Evolutionary conservation across 1,140 invertebrate species (phyloP).

Genomic region (Hypsibius dujardini): DNA sequence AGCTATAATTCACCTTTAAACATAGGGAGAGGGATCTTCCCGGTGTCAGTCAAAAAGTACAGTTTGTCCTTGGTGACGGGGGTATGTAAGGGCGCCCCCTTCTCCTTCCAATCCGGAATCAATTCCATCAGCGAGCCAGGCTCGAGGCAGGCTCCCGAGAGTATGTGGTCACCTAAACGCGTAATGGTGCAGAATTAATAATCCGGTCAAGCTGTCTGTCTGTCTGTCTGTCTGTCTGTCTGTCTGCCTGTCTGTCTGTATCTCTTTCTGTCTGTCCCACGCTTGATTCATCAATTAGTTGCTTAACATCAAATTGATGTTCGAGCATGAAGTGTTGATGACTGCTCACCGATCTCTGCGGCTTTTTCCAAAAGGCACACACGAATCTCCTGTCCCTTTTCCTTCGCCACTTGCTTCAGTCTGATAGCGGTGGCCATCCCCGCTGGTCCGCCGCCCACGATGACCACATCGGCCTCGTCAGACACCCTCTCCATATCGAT

Average conservation of each 20-base stretch:
- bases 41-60: slow-evolving; percentile 57
- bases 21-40: slow-evolving; percentile 65
- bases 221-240: no score
- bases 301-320: no score
- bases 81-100: slow-evolving; percentile 71
- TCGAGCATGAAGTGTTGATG: no score
- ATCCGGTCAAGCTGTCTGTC: no score
- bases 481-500: slow-evolving; percentile 77
- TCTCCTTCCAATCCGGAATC: slow-evolving; percentile 90
- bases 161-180: slow-evolving; percentile 57
- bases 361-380: slow-evolving; percentile 92
- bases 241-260: no score
- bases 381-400: slow-evolving; percentile 64
- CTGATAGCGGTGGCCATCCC: no score
- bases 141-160: slow-evolving; percentile 93
- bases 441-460: no score
- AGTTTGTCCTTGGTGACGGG: slow-evolving; percentile 76
- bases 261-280: no score
- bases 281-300: no score
- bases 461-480: no score
- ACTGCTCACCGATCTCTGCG: slow-evolving; percentile 67
- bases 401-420: no score
- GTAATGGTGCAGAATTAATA: no score
- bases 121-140: slow-evolving; percentile 75
- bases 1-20: slow-evolving; percentile 48